Percentiles rank a stretch among this genome's conserved stretches.
Evolutionary conservation across 2,888 invertebrate species (phyloP).

Genomic region (Cartodere bifasciata): DNA sequence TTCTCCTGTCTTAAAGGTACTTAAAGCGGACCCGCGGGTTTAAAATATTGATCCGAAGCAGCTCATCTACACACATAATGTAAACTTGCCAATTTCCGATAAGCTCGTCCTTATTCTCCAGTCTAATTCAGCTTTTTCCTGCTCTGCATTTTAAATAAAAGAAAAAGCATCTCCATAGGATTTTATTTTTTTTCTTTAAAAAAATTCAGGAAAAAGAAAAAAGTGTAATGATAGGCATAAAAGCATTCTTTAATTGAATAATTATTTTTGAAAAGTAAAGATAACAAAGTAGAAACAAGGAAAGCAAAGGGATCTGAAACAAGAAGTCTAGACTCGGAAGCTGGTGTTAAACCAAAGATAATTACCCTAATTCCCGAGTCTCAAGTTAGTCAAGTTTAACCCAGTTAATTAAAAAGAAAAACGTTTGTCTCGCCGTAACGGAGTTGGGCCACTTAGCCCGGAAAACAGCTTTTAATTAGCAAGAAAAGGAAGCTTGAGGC

Average conservation of each 20-base stretch:
- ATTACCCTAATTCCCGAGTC: constrained; percentile 14
- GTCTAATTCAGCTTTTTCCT: constrained; percentile 13
- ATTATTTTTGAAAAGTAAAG: too few relatives aligned
- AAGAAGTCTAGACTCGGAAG: too few relatives aligned
- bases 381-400: constrained; percentile 13
- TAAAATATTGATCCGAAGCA: constrained; percentile 30
- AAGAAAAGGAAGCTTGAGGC: constrained; percentile 21
- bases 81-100: constrained; percentile 14
- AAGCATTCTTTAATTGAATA: too few relatives aligned
- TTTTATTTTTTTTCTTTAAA: too few relatives aligned
- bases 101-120: constrained; percentile 10
- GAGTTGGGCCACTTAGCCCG: constrained; percentile 20
- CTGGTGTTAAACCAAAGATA: constrained; percentile 10
- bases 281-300: not conserved
- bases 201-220: too few relatives aligned
- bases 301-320: not conserved
- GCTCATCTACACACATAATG: constrained; percentile 13
- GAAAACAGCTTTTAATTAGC: constrained; percentile 29
- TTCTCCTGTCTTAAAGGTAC: constrained; percentile 26
- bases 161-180: too few relatives aligned
- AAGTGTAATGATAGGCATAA: too few relatives aligned
- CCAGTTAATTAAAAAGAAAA: constrained; percentile 17
- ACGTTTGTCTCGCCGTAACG: constrained; percentile 13
- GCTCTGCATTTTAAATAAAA: too few relatives aligned
- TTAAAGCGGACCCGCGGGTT: constrained; percentile 31